Conservation (phyloP, 2,888 invertebrate genomes). For the Eudasyphora cyanicolor region DNA sequence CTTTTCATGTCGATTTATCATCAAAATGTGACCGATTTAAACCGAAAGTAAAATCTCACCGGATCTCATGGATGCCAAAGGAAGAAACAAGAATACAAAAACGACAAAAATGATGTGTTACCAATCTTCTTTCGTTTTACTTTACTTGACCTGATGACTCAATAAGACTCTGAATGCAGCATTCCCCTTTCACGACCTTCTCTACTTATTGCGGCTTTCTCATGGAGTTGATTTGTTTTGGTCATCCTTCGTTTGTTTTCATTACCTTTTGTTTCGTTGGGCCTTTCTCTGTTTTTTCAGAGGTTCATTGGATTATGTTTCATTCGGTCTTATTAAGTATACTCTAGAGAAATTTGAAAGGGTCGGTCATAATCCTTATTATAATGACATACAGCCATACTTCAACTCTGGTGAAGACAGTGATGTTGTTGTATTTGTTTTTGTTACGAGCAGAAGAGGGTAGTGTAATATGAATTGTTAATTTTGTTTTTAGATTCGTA, state of each 20-base stretch:
- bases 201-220: not conserved
- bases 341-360: not conserved
- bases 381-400: not conserved
- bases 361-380: not conserved
- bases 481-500: not conserved
- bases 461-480: not conserved
- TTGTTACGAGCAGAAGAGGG: not conserved
- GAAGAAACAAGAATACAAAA: constrained; percentile 4
- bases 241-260: not conserved
- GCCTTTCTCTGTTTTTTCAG: too few relatives aligned
- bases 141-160: too few relatives aligned
- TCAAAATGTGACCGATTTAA: not conserved
- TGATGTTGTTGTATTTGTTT: too few relatives aligned
- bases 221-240: not conserved
- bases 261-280: not conserved
- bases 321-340: not conserved
- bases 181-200: not conserved
- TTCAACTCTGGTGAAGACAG: too few relatives aligned
- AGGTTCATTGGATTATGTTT: too few relatives aligned
- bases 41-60: too few relatives aligned
- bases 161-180: too few relatives aligned
- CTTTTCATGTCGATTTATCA: constrained; percentile 39
- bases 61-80: too few relatives aligned
- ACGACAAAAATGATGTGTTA: not conserved
- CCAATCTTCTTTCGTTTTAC: not conserved